Evolutionary conservation across 30 jellyfish, hydroid and myxozoan species (phyloP), one percentile per base, ranked within the genome.

Genomic region (Turritopsis dohrnii): DNA sequence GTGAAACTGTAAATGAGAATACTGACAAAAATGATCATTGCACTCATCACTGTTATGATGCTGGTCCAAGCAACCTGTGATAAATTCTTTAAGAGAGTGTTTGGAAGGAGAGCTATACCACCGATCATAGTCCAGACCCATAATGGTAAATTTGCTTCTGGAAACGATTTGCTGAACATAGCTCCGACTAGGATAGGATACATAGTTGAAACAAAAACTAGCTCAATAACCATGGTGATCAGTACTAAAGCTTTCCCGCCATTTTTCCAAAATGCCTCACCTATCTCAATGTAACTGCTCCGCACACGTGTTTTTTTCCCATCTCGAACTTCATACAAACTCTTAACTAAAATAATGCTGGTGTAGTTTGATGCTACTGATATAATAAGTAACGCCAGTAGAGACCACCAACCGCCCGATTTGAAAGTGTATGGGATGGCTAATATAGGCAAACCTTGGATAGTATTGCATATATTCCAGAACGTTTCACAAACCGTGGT

Each of bases 31-130:
- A 94, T 94, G 21, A 94, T 85, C 65, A 84, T 85, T 1, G 99
- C 99, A 66, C 96, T 88, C 75, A 89, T 74, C 1, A 94, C 99
- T 0, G 99, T 94, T 21, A 94, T 83, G 60, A 94, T 88, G 60
- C 99, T 94, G 9, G 97, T 88, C 97, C 97, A 94, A 21, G 99
- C 96, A 21, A 94, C 97, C 79, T 94, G 99, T 7, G 96, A 86
- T 71, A 94, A 54, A 65, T 89, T 94, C 75, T 86, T 88, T 71
- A 94, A 65, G 28, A 94, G 79, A 1, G 95, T 85, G 85, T 86
- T 94, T 16, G 99, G 99, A 29, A 94, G 52, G 25, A 94, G 53
- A 19, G 96, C 96, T 29, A 94, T 82, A 17, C 96, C 96, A 16
- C 97, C 97, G 18, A 94, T 88, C 79, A 94, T 28, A 0, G 96